Conservation (phyloP, 1,140 invertebrate species). For the Ectropis grisescens region DNA sequence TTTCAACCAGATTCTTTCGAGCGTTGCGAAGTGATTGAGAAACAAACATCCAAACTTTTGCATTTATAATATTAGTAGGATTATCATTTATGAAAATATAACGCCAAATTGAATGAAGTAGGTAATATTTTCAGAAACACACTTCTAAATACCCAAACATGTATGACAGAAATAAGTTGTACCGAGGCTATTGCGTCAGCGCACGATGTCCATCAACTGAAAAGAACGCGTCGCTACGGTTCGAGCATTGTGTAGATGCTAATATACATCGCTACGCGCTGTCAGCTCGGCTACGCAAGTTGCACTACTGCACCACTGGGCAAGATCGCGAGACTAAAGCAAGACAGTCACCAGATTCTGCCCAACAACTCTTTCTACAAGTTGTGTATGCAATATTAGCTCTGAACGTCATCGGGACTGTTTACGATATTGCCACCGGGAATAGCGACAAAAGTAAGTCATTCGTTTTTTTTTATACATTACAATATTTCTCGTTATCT, state of each 20-base stretch:
- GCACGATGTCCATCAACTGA: slow-evolving; percentile 18
- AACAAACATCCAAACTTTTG: too few relatives aligned
- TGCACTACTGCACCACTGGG: slow-evolving; percentile 9
- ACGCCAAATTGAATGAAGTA: too few relatives aligned
- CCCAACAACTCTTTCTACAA: slow-evolving; percentile 3
- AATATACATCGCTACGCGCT: not conserved
- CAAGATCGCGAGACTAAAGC: not conserved
- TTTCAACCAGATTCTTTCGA: too few relatives aligned
- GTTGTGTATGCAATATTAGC: slow-evolving; percentile 3
- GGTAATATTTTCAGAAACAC: too few relatives aligned
- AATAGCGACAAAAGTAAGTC: slow-evolving; percentile 9
- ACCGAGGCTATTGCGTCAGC: slow-evolving; percentile 30
- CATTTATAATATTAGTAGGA: too few relatives aligned
- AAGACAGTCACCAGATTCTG: not conserved
- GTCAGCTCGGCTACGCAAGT: slow-evolving; percentile 1
- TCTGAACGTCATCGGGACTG: slow-evolving; percentile 10
- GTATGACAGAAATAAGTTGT: too few relatives aligned
- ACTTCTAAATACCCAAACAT: too few relatives aligned
- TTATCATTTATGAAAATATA: too few relatives aligned
- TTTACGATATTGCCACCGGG: slow-evolving; percentile 3
- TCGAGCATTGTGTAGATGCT: slow-evolving; percentile 33
- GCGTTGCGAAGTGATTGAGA: too few relatives aligned
- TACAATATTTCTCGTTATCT: too few relatives aligned
- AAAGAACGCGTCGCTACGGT: slow-evolving; percentile 16
- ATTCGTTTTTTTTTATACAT: slow-evolving; percentile 4